Evolutionary conservation across 2,888 invertebrate species (phyloP).

Genomic region (Ectropis crepuscularia): DNA sequence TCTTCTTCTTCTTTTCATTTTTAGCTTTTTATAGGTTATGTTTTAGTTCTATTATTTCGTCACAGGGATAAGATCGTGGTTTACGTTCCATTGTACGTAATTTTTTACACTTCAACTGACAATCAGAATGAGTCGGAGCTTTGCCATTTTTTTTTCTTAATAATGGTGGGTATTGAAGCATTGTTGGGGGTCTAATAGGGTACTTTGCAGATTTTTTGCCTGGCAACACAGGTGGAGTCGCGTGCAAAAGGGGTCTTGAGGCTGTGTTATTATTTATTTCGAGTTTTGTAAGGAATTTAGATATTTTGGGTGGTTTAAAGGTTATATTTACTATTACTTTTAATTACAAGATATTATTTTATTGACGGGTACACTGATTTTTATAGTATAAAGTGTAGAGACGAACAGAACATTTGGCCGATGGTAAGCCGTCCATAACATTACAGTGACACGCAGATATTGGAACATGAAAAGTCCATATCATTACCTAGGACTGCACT

Average conservation of each 20-base stretch:
- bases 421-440: too few species aligned
- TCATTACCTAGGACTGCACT: too few species aligned
- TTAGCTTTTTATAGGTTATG: too few species aligned
- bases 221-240: slow-evolving; percentile 61
- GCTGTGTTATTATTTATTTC: slow-evolving; percentile 21
- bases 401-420: too few species aligned
- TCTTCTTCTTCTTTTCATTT: too few species aligned
- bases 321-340: too few species aligned
- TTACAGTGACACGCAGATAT: too few species aligned
- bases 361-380: too few species aligned
- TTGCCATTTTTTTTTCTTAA: slow-evolving; percentile 67
- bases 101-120: slow-evolving; percentile 67
- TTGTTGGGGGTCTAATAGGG: slow-evolving; percentile 71
- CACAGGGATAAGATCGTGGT: not conserved
- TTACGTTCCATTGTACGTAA: slow-evolving; percentile 61
- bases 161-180: slow-evolving; percentile 61
- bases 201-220: slow-evolving; percentile 63
- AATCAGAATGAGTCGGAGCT: slow-evolving; percentile 58
- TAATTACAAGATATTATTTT: too few species aligned
- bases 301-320: too few species aligned
- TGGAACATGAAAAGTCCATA: too few species aligned
- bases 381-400: too few species aligned
- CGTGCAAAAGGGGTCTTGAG: slow-evolving; percentile 38
- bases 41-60: not conserved
- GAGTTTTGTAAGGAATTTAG: not conserved